phyloP scores from a whole-genome alignment of 2,113 vertebrate species.

The Megaceryle maxima region DNA sequence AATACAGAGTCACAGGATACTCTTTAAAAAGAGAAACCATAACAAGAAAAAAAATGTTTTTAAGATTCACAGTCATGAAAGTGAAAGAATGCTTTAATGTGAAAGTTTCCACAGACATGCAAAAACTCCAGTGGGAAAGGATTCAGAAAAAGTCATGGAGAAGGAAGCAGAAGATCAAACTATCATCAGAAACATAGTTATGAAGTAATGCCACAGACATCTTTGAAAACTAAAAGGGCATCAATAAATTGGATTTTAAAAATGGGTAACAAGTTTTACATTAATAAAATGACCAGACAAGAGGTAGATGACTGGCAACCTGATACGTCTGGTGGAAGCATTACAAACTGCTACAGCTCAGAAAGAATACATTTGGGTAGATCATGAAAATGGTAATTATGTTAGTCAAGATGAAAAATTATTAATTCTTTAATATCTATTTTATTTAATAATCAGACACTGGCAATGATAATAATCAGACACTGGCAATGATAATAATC shows the following conservation, averaged over 20 bases:
- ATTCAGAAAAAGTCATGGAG: neutral
- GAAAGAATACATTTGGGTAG: neutral
- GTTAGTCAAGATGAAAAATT: neutral
- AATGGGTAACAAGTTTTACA: neutral
- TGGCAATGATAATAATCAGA: neutral
- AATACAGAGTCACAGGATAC: neutral
- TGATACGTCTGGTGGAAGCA: neutral
- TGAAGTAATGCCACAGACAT: neutral
- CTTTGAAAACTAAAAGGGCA: neutral
- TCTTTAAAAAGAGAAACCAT: neutral
- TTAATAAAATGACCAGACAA: neutral
- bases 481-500: neutral
- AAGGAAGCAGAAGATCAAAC: neutral
- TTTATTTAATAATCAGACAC: neutral
- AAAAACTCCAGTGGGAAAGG: neutral
- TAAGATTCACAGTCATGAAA: neutral
- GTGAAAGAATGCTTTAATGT: neutral
- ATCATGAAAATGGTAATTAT: neutral
- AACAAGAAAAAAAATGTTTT: neutral
- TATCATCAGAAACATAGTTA: neutral
- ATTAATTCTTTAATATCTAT: neutral
- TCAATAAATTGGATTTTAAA: neutral
- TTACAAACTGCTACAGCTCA: neutral
- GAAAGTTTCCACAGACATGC: neutral
- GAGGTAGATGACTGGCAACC: neutral